These are phyloP conservation scores for Cataglyphis rosenhaueri DNA, from an alignment of 2,888 invertebrate species.

Conservation along the genomic window DNA sequence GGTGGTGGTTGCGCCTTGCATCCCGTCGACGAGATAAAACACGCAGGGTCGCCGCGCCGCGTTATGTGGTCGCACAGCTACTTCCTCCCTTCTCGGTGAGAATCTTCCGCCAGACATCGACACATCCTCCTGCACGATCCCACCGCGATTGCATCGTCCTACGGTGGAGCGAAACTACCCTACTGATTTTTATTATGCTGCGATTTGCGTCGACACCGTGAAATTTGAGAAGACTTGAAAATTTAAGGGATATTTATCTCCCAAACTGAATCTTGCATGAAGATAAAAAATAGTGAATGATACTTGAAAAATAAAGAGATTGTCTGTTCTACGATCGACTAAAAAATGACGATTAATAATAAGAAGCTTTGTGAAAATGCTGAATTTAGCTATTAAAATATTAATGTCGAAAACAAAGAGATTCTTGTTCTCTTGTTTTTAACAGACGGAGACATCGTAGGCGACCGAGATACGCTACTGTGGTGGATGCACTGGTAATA, in stretches of 20 bases:
- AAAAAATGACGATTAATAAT: neutral
- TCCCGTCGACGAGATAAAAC: constrained; percentile 81
- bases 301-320: neutral
- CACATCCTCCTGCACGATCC: constrained; percentile 54
- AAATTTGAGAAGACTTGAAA: constrained; percentile 38
- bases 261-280: neutral
- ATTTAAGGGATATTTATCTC: constrained; percentile 13
- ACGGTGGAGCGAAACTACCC: constrained; percentile 5
- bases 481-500: constrained; percentile 75
- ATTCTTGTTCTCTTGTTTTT: constrained; percentile 45
- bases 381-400: neutral
- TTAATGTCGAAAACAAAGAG: constrained; percentile 11
- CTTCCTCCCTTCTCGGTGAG: constrained; percentile 42
- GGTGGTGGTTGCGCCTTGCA: constrained; percentile 77
- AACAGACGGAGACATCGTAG: constrained; percentile 59
- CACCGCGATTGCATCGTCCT: neutral
- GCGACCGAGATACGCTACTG: constrained; percentile 47
- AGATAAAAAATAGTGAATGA: neutral
- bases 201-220: constrained; percentile 4
- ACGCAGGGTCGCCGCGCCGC: constrained; percentile 69
- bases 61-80: constrained; percentile 55
- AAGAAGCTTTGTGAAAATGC: neutral
- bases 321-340: neutral
- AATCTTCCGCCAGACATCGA: constrained; percentile 57
- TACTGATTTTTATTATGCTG: constrained; percentile 43